phyloP scores from a whole-genome alignment of 2,888 invertebrate species.

The Cosmopolites sordidus region DNA sequence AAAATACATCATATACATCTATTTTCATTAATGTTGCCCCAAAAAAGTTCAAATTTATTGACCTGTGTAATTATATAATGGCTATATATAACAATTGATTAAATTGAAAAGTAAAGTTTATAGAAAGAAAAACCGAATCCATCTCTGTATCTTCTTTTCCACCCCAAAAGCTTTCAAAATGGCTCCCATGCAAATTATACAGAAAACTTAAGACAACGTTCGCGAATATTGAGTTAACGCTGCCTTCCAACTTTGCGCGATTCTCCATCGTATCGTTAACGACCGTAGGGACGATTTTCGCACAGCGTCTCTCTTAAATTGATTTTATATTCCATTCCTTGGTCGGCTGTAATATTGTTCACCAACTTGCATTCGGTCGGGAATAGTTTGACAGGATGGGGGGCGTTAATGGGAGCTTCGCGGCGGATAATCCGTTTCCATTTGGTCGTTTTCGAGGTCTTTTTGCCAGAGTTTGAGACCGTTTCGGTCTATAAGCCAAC shows the following conservation, averaged over 20 bases:
- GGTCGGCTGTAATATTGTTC: constrained; percentile 25
- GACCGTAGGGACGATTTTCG: constrained; percentile 30
- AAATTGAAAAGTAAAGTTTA: too few relatives aligned
- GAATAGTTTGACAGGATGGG: constrained; percentile 19
- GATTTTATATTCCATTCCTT: constrained; percentile 36
- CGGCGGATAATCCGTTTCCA: too few relatives aligned
- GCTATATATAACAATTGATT: too few relatives aligned
- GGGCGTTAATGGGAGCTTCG: too few relatives aligned
- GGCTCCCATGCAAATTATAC: constrained; percentile 50
- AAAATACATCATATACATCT: too few relatives aligned
- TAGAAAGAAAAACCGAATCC: too few relatives aligned
- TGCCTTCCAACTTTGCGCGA: constrained; percentile 29
- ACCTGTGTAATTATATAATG: too few relatives aligned
- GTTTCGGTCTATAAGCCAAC: too few relatives aligned
- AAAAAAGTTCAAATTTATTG: too few relatives aligned
- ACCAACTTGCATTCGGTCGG: constrained; percentile 23
- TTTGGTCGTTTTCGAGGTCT: too few relatives aligned
- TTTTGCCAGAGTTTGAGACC: too few relatives aligned
- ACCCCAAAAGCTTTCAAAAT: constrained; percentile 46
- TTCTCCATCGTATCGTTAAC: constrained; percentile 7
- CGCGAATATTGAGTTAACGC: constrained; percentile 49
- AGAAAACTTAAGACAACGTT: constrained; percentile 49
- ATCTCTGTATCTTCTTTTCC: constrained; percentile 23
- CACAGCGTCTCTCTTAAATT: constrained; percentile 25
- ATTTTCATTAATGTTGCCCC: too few relatives aligned